phyloP scores from a whole-genome alignment of 2,888 invertebrate genomes.

The Agrilus mali region DNA sequence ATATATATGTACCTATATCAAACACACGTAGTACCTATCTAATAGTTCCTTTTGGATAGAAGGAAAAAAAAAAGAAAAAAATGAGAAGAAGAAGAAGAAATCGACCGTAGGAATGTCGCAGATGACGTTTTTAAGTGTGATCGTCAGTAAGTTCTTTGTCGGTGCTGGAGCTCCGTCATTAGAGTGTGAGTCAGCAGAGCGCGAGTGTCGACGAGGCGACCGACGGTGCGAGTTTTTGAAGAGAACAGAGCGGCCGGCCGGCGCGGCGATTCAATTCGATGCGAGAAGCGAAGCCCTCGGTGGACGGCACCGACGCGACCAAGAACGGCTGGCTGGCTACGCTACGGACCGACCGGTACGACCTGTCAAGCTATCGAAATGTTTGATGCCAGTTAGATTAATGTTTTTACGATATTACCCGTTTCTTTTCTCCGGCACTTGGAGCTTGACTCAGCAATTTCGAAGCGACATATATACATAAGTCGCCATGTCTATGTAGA shows the following conservation, averaged over 20 bases:
- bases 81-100: no score
- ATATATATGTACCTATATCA: no score
- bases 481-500: no score
- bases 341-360: slow-evolving; percentile 17
- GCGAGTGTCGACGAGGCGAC: slow-evolving; percentile 6
- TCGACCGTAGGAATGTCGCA: no score
- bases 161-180: slow-evolving; percentile 25
- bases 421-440: slow-evolving; percentile 17
- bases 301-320: slow-evolving; percentile 1
- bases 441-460: slow-evolving; percentile 23
- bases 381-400: slow-evolving; percentile 34
- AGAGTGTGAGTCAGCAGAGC: slow-evolving; percentile 26
- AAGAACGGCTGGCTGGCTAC: slow-evolving; percentile 9
- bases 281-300: slow-evolving; percentile 1
- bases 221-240: background rate
- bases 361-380: slow-evolving; percentile 28
- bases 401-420: slow-evolving; percentile 32
- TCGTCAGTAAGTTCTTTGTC: slow-evolving; percentile 26
- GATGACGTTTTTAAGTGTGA: slow-evolving; percentile 8
- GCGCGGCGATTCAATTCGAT: no score
- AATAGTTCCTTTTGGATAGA: no score
- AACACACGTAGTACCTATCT: no score
- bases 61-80: no score
- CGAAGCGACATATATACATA: background rate
- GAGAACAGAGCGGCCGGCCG: no score